Base-by-base conservation (phyloP, 1,140 invertebrate genomes). In the Apolygus lucorum region DNA sequence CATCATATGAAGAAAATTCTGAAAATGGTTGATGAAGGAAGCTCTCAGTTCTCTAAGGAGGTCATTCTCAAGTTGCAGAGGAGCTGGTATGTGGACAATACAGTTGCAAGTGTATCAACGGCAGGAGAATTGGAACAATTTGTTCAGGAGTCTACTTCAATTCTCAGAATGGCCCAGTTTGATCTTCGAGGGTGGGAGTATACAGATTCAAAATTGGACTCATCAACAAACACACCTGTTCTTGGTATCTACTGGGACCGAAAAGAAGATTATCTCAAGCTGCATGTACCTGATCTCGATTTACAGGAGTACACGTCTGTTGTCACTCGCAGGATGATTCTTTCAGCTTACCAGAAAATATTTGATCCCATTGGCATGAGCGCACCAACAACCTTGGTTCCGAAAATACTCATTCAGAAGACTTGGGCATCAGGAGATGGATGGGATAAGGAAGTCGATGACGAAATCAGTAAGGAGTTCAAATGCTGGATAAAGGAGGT, bases 181-280 rank as follows among this genome's bases (percentile, higher is more conserved):
- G 34, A 49, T 11, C 34, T 49, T 17, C 8, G 34, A 49, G 34
- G 34, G 34, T 49, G 34, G 34, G 34, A 49, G 34, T 49, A 49
- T 17, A 11, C 34, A 17, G 34, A 49, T 17, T 49, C 34, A 8
- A 11, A 8, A 65, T 27, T 27, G 63, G 21, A 28, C 11, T 14
- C 4, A 24, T 65, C 63, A 65, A 65, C 21, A 27, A 27, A 65
- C 22, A 24, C 63, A 65, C 14, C 22, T 17, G 63, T 65, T 2
- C n/a, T 65, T 11, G 63, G 63, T 28, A 14, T 65, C 11, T 14
- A 17, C 4, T 65, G 63, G 21, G 27, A 65, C 26, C 24, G 27
- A 65, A 27, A 65, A 65, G 14, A 65, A 65, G 63, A 65, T 27
- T 17, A 17, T 17, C 27, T 65, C 13, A 65, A 27, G 27, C 22